Percentiles rank a stretch among this genome's conserved stretches.
phyloP scores from a whole-genome alignment of 2,113 vertebrate species.

The Malaclemys terrapin region DNA sequence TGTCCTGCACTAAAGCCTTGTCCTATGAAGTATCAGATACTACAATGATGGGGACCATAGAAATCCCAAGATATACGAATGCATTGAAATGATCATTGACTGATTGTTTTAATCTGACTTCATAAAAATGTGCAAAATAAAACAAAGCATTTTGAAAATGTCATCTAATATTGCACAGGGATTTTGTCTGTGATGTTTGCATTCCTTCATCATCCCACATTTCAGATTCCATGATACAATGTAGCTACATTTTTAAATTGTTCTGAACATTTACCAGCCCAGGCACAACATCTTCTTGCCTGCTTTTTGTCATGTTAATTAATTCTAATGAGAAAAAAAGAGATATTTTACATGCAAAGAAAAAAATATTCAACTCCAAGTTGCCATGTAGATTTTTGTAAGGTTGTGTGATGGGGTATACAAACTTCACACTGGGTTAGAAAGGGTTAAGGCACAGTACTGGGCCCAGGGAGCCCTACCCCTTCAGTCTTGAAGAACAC shows the following conservation, averaged over 20 bases:
- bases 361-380: not conserved
- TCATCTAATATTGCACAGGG: not conserved
- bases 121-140: not conserved
- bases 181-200: not conserved
- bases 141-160: not conserved
- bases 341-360: not conserved
- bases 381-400: not conserved
- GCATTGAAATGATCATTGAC: not conserved
- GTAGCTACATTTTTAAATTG: not conserved
- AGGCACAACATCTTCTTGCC: not conserved
- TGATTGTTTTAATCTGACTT: not conserved
- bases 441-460: not conserved
- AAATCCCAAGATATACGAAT: accelerated
- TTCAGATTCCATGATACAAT: not conserved
- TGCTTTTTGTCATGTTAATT: not conserved
- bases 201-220: not conserved
- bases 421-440: not conserved
- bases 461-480: too few species aligned
- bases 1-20: not conserved
- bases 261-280: not conserved
- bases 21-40: not conserved
- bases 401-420: not conserved
- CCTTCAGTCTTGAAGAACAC: not conserved
- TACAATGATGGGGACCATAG: not conserved
- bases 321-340: not conserved